These are phyloP conservation scores for Sebastes hubbsi DNA, from an alignment of 2,797 vertebrate species.

Conservation along the genomic window DNA sequence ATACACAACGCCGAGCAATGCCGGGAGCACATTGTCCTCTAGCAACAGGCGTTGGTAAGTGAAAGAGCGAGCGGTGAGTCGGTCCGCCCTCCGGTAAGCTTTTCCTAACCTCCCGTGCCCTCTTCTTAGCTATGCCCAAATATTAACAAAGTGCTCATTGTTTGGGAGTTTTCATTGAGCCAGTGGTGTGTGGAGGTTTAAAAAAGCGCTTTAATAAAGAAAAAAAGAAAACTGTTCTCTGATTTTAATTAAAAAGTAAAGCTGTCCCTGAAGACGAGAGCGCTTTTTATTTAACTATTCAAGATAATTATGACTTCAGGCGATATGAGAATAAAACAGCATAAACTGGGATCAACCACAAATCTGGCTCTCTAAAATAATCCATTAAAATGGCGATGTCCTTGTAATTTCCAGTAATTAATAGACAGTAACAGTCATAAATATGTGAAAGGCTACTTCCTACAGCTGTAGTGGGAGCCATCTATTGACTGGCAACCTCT, in stretches of 20 bases:
- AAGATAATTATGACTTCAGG: slow-evolving; percentile 46
- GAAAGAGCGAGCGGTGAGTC: slow-evolving; percentile 46
- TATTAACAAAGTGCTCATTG: slow-evolving; percentile 81
- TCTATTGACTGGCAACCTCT: slow-evolving; percentile 16
- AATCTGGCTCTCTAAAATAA: slow-evolving; percentile 21
- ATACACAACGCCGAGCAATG: slow-evolving; percentile 18
- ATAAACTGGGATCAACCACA: slow-evolving; percentile 10
- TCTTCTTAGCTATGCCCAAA: slow-evolving; percentile 62
- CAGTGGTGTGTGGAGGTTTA: slow-evolving; percentile 28
- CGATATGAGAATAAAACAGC: background rate
- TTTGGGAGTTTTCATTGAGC: slow-evolving; percentile 65
- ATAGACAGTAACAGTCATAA: background rate
- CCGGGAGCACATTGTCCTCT: slow-evolving; percentile 38
- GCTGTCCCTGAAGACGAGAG: slow-evolving; percentile 47
- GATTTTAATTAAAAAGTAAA: slow-evolving; percentile 67
- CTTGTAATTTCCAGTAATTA: slow-evolving; percentile 17
- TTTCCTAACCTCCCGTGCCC: slow-evolving; percentile 63
- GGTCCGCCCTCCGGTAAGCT: slow-evolving; percentile 53
- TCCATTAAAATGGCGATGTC: slow-evolving; percentile 50
- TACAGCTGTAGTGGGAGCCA: background rate
- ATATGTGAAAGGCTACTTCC: background rate
- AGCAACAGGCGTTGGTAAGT: slow-evolving; percentile 31
- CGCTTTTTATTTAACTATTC: slow-evolving; percentile 44
- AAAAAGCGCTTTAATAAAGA: slow-evolving; percentile 17
- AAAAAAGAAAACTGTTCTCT: background rate